Conservation (phyloP, 1,140 invertebrate species). For the Drosophila tropicalis region DNA sequence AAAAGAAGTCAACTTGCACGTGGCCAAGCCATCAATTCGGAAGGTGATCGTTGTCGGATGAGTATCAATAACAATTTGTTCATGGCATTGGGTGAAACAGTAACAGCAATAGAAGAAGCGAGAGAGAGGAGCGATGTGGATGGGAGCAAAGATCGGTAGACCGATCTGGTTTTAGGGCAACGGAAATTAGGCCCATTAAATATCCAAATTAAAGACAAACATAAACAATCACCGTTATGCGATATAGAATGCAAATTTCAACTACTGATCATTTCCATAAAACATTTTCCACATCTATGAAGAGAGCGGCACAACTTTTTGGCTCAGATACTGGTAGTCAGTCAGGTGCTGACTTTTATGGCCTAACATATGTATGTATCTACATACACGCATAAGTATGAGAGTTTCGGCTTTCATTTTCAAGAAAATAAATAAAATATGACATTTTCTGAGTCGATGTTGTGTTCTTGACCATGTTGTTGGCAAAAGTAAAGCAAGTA, state of each 20-base stretch:
- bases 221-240: conserved; percentile 43
- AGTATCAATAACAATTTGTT: conserved; percentile 77
- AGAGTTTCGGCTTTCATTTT: conserved; percentile 63
- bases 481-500: conserved; percentile 39
- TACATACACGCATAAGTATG: background rate
- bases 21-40: conserved; percentile 60
- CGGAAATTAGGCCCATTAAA: conserved; percentile 55
- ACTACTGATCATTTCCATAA: conserved; percentile 30
- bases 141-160: background rate
- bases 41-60: conserved; percentile 70
- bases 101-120: background rate
- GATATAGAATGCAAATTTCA: conserved; percentile 33
- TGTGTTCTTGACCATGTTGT: conserved; percentile 22
- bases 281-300: conserved; percentile 20
- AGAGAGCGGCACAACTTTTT: conserved; percentile 27
- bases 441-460: background rate
- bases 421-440: conserved; percentile 39
- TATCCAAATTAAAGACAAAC: conserved; percentile 43
- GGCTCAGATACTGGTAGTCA: conserved; percentile 14
- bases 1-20: conserved; percentile 56
- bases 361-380: conserved; percentile 10
- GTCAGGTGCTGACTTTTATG: conserved; percentile 51
- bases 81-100: conserved; percentile 3
- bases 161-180: conserved; percentile 31
- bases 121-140: background rate